Evolutionary conservation across 92 coral and sea anemone genomes (phyloP).

Genomic region (Epizoanthus ramosus): DNA sequence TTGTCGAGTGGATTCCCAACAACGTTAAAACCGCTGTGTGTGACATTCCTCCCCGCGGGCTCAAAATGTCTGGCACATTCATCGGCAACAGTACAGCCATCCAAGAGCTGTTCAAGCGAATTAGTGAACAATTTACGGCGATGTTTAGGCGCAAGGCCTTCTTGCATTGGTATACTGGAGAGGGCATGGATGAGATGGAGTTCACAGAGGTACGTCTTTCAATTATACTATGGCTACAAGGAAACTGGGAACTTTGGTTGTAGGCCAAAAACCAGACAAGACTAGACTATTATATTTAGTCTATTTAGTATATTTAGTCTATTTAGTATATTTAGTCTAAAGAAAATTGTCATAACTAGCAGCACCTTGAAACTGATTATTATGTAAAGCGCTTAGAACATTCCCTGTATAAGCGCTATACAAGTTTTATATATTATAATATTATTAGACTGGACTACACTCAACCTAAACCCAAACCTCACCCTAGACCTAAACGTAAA

Average conservation of each 20-base stretch:
- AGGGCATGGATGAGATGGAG: constrained; percentile 95
- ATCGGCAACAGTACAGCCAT: constrained; percentile 90
- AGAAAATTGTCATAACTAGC: no score
- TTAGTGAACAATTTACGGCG: constrained; percentile 90
- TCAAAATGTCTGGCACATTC: constrained; percentile 90
- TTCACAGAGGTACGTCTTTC: constrained; percentile 73
- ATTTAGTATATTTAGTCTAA: no score
- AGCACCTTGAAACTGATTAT: no score
- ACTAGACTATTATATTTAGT: no score
- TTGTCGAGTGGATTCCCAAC: constrained; percentile 94
- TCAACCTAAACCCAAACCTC: no score
- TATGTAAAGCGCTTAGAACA: no score
- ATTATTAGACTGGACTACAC: no score
- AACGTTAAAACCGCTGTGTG: constrained; percentile 82
- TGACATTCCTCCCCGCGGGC: constrained; percentile 84
- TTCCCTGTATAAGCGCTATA: no score
- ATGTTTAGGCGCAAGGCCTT: constrained; percentile 90
- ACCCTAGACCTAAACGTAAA: no score
- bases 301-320: no score
- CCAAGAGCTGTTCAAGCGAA: constrained; percentile 79
- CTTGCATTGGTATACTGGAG: constrained; percentile 83
- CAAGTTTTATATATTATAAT: no score
- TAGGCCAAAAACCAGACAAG: not conserved
- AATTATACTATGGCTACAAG: not conserved
- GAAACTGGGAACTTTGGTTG: not conserved